Evolutionary conservation across 2,113 vertebrate genomes (phyloP), one percentile per base, ranked within the genome.

Genomic region (Lepus timidus): DNA sequence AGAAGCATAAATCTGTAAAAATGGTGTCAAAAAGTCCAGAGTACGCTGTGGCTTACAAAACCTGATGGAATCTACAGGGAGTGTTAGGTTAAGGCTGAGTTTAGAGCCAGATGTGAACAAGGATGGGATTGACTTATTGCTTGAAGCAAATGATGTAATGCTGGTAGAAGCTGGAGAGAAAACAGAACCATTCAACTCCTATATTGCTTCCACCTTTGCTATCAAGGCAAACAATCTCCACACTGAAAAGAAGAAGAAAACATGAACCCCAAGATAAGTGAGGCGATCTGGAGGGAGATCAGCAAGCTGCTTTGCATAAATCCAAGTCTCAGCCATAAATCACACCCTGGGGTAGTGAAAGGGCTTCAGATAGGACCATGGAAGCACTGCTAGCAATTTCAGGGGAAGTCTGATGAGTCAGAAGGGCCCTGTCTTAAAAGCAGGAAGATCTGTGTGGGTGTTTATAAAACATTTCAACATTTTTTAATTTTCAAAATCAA

Each of bases 231-330:
- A 73, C 33, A 64, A 88, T 79, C 85, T 90, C 52, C 16, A 68
- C 14, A 16, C 83, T 78, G 61, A 88, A 96, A 93, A 85, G 83
- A 96, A 68, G 68, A 73, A 55, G 83, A 83, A 75, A 90, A 80
- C 29, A 36, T 10, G 55, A 93, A 88, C 68, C n/a, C 68, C 65
- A 67, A 64, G 58, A 62, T 75, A 88, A 85, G 51, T 61, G 55
- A 92, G 74, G 81, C 75, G 58, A 81, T 44, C 73, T 52, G 23
- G 23, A 58, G n/a, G 73, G 76, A 96, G 67, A 89, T 92, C 31
- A 82, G 78, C 67, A 78, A 95, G 51, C 39, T 71, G 75, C 78
- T 93, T 74, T 95, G 70, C 39, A 70, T 88, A 90, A 74, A 88
- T 52, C 73, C 31, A 74, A 44, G 36, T 64, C 44, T 82, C 62